A percentile compares a stretch with the other conserved stretches of the same genome.
phyloP scores from a whole-genome alignment of 2,888 invertebrate species.

The Vannuccia rotundouncinata region DNA sequence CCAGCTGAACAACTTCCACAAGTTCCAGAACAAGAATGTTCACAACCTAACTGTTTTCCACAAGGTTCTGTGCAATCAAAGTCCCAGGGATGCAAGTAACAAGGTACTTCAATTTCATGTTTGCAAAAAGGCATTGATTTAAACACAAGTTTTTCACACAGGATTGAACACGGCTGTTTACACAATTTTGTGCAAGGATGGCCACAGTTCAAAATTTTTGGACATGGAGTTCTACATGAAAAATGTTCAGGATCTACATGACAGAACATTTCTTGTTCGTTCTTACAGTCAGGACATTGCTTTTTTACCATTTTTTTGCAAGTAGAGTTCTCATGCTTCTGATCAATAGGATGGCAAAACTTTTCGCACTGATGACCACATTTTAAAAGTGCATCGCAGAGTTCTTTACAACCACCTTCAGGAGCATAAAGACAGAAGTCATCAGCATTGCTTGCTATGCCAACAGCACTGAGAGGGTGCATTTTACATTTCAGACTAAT shows the following conservation, averaged over 20 bases:
- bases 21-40: conserved; percentile 48
- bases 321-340: not conserved
- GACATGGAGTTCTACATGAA: conserved; percentile 41
- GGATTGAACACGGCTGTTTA: conserved; percentile 37
- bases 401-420: conserved; percentile 13
- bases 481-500: conserved; percentile 42
- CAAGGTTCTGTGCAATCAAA: conserved; percentile 44
- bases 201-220: conserved; percentile 42
- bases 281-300: not conserved
- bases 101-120: not conserved
- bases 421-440: not conserved
- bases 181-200: conserved; percentile 44
- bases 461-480: conserved; percentile 28
- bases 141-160: not conserved
- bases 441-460: not conserved
- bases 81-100: not conserved
- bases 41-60: conserved; percentile 44
- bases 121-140: conserved; percentile 6
- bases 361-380: conserved; percentile 25
- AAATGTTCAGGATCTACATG: not conserved
- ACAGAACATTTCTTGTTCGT: not conserved
- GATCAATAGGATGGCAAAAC: not conserved
- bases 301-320: not conserved
- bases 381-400: not conserved
- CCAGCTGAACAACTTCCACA: conserved; percentile 48